Evolutionary conservation across 2,113 vertebrate species (phyloP), one percentile per base, ranked within the genome.

Genomic region (Spermophilus dauricus): DNA sequence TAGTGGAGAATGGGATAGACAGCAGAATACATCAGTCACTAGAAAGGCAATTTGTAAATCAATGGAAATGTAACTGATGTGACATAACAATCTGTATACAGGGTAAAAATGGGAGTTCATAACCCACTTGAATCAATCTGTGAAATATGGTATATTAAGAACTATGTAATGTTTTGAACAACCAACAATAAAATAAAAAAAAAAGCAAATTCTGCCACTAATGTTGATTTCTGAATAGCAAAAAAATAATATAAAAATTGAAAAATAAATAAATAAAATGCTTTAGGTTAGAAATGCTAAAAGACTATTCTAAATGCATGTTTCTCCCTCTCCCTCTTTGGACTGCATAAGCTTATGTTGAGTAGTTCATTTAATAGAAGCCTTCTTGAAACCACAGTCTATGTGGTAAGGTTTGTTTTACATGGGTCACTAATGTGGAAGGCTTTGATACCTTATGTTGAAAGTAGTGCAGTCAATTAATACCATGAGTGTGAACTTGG

Each of bases 401-500:
- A 97, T 83, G 82, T 86, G 82, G 48, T 81, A 88, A 87, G 69
- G 53, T 95, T 97, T 94, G 91, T 93, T 92, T 94, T 93, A 93
- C 95, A 94, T 51, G 67, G 93, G 69, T 93, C 92, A 91, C 82
- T 97, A 91, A 97, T 86, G 65, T 83, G 86, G 95, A 94, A 85
- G 72, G 80, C 86, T 98, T 97, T 97, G 97, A 97, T 97, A 97
- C 73, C 93, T 89, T 83, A 90, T 83, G 63, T 83, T 97, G 95
- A 96, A 97, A 97, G 91, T 93, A 88, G 78, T 94, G 37, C 65
- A 88, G 85, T 95, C 95, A 95, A 93, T 94, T 96, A 96, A 97
- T 97, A 96, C 96, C 95, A 91, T 94, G 91, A 97, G 89, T 98
- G 93, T 97, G 93, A 97, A 97, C 22, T 97, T 97, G 96, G 96